Base-by-base conservation (phyloP, 2,113 vertebrate genomes). In the Tapirus terrestris region DNA sequence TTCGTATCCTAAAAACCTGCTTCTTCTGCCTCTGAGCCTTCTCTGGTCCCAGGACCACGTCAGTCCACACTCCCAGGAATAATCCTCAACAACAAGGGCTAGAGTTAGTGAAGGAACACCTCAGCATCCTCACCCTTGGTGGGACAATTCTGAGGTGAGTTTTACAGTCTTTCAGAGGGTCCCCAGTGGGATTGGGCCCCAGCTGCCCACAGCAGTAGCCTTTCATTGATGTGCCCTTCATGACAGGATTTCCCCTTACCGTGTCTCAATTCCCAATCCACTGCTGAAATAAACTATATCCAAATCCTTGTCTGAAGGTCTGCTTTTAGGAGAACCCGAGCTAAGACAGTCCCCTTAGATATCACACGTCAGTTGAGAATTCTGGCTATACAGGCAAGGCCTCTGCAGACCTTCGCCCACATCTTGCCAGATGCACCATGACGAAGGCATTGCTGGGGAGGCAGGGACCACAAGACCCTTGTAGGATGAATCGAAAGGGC, bases 211-310 rank as follows among this genome's bases (percentile, higher is more conserved):
- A 77, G 36, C 12, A 39, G 33, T 33, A 29, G 17, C 3, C 16
- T 60, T 21, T 65, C n/a, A 2, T 1, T 2, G 14, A 70, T 48
- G 18, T 0, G 6, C 7, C 5, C 12, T 73, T 25, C 7, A 48
- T 43, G 10, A 5, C 6, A 13, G 13, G 51, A 33, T 70, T 72
- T 72, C 45, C 48, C 60, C 8, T 81, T 56, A 25, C 31, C 33
- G 39, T 36, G 16, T 76, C 45, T 91, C 51, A 51, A 4, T 53
- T 51, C 45, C 43, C 60, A 89, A 11, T 31, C 56, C 39, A 33
- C 25, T 13, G 83, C n/a, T 21, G 51, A 97, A 91, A 82, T 65
- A 77, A 95, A 73, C 17, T 13, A 39, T 29, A 68, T 20, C 75
- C 36, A 61, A 58, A 83, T 39, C 21, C 17, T 95, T 75, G n/a